A percentile compares a stretch with the other conserved stretches of the same genome.
Conservation (phyloP, 2,888 invertebrate species). For the Argyresthia albistria region DNA sequence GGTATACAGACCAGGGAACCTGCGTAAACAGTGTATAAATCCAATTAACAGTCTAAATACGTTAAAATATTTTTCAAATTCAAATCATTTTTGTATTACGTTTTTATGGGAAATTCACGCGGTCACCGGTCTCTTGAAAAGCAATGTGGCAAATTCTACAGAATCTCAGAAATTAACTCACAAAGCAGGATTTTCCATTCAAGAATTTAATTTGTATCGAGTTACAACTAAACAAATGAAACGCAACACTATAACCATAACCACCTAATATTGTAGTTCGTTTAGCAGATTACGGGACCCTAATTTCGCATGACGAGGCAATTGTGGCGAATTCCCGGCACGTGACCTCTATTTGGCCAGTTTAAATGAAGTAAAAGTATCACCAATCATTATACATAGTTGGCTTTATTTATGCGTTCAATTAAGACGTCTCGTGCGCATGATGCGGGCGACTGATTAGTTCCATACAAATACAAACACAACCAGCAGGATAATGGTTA, state of each 20-base stretch:
- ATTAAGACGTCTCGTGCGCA: constrained; percentile 55
- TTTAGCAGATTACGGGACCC: constrained; percentile 36
- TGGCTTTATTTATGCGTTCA: constrained; percentile 53
- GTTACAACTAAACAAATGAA: constrained; percentile 24
- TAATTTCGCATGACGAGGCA: constrained; percentile 41
- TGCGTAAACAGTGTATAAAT: no score
- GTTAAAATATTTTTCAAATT: no score
- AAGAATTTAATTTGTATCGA: constrained; percentile 11
- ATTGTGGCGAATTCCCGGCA: constrained; percentile 58
- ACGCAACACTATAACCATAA: constrained; percentile 56
- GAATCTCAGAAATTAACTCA: no score
- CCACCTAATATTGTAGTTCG: constrained; percentile 51
- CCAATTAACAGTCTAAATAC: no score
- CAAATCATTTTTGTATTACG: no score
- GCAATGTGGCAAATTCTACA: no score
- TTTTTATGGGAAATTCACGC: no score
- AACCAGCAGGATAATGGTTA: no score
- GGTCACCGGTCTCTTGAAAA: no score
- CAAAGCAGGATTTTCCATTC: not conserved
- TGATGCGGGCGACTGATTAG: constrained; percentile 43
- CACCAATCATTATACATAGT: constrained; percentile 36
- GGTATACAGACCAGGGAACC: no score
- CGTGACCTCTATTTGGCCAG: constrained; percentile 62
- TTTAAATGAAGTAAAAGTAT: constrained; percentile 32
- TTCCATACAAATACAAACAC: not conserved